Base-by-base conservation (phyloP, 2,888 invertebrate species). In the Hydraecia micacea region DNA sequence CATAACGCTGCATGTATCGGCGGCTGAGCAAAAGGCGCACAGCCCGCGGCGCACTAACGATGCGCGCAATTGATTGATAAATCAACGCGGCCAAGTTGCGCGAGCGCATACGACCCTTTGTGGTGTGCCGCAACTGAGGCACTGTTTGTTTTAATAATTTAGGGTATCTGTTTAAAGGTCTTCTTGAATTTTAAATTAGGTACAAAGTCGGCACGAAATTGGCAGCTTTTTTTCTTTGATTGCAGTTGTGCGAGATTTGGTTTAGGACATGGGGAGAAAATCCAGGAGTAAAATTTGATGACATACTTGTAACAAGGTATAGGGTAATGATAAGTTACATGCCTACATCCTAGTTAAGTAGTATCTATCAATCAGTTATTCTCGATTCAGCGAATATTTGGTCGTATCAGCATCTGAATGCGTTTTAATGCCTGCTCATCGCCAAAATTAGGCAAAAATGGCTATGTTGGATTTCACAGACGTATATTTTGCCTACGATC, bases 91-190 rank as follows among this genome's bases (percentile, higher is more conserved):
- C 72, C 70, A 71, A 87, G 80, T 87, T 90, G 90, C 91, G 90
- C 89, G 83, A 77, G 86, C 88, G 88, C 89, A 81, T 88, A 81
- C 89, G 80, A 83, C 82, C 74, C 87, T 86, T 88, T 90, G 90
- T 90, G 60, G 55, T 55, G 66, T 63, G 82, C 83, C 80, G 79
- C 91, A 88, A 87, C 89, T 84, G 81, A 88, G 87, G 90, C 91
- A 92, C 91, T 92, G 92, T 93, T 94, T 87, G 87, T 87, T 87
- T 87, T 78, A 85, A 75, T 81, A 84, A 83, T 87, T 88, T 80
- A 93, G 90, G 92, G 92, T 91, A 93, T 91, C 91, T 80, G 81
- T 88, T 89, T 82, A 82, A 84, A 75, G 46, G 77, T 77, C 79
- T 79, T 74, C 60, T 80, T 83, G 83, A 77, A 82, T 83, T 75